Evolutionary conservation across 1,140 invertebrate genomes (phyloP).

Genomic region (Rhyacophila brunnea): DNA sequence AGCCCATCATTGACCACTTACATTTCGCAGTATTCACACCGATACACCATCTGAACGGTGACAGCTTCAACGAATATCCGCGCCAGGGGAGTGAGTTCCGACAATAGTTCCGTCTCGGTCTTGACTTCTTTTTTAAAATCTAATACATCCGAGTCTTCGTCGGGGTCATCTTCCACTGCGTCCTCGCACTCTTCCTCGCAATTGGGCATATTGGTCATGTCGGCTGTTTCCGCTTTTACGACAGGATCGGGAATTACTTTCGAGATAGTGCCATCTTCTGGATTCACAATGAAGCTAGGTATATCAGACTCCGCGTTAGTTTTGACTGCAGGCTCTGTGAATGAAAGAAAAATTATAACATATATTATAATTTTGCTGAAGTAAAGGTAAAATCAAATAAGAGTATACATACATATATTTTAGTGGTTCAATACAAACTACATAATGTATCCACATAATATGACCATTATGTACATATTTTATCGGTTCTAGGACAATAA

Average conservation of each 20-base stretch:
- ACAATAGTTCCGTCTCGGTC: slow-evolving; percentile 31
- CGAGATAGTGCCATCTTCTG: neutral
- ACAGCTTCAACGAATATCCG: slow-evolving; percentile 41
- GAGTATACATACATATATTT: no score
- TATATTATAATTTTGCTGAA: no score
- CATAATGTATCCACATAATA: no score
- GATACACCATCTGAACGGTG: slow-evolving; percentile 48
- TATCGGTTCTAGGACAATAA: no score
- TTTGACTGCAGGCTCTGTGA: no score
- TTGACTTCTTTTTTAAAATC: neutral
- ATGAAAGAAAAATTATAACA: no score
- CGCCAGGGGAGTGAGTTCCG: slow-evolving; percentile 37
- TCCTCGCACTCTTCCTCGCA: neutral
- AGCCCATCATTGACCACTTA: slow-evolving; percentile 40
- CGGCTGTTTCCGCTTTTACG: no score
- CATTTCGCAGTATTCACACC: slow-evolving; percentile 56
- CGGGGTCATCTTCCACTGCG: slow-evolving; percentile 1
- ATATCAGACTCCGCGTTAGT: no score
- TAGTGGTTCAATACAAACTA: no score
- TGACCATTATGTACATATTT: no score
- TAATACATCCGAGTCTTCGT: neutral
- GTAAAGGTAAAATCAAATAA: no score
- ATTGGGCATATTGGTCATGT: neutral
- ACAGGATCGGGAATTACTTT: neutral
- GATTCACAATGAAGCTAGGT: no score